These are phyloP conservation scores for Sebastes fasciatus DNA, from an alignment of 2,113 vertebrate species.

Conservation along the genomic window DNA sequence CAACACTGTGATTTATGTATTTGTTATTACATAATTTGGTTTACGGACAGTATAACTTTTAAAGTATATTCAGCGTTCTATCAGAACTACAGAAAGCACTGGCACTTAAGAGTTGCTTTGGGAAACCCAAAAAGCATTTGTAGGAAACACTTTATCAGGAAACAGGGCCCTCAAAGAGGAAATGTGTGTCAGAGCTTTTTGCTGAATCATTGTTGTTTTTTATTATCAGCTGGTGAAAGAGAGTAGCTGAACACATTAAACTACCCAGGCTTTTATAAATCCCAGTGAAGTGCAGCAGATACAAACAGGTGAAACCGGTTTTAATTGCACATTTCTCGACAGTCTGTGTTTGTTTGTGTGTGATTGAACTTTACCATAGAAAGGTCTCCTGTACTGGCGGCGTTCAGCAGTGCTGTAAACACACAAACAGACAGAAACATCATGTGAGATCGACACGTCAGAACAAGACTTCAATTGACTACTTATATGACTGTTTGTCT, in stretches of 20 bases:
- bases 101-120: not conserved
- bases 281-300: not conserved
- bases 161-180: too few species aligned
- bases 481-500: not conserved
- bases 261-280: not conserved
- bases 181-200: not conserved
- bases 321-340: accelerated
- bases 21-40: too few species aligned
- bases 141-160: too few species aligned
- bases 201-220: not conserved
- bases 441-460: not conserved
- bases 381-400: constrained; percentile 79
- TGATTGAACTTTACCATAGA: constrained; percentile 49
- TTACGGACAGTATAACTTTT: too few species aligned
- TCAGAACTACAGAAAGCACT: not conserved
- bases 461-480: not conserved
- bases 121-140: not conserved
- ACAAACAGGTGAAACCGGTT: not conserved
- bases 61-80: not conserved
- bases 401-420: constrained; percentile 76
- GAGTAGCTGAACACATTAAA: too few species aligned
- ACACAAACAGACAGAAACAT: constrained; percentile 22
- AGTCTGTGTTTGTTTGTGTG: not conserved
- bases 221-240: too few species aligned
- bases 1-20: too few species aligned